These are phyloP conservation scores for Pipistrellus pipistrellus DNA, from an alignment of 2,797 vertebrate species.

Conservation along the genomic window DNA sequence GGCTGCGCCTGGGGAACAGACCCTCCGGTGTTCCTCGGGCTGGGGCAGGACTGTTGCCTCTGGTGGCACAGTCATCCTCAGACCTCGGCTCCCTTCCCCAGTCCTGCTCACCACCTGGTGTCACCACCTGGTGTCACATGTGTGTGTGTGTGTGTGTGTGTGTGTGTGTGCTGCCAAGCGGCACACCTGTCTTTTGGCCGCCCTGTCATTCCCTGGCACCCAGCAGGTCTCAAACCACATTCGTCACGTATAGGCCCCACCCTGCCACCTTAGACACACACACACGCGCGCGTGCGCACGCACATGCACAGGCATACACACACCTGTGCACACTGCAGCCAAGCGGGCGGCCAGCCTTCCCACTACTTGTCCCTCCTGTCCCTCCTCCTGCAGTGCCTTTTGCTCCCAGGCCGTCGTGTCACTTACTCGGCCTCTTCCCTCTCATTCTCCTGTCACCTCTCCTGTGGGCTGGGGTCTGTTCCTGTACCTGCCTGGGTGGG, in stretches of 20 bases:
- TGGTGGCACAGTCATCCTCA: constrained; percentile 65
- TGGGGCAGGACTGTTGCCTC: constrained; percentile 74
- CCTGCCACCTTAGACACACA: background rate
- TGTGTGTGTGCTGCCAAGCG: background rate
- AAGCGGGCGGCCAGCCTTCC: background rate
- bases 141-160: too few species aligned
- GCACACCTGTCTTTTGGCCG: background rate
- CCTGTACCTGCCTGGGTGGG: background rate
- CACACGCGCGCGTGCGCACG: too few species aligned
- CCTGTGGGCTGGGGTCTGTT: background rate
- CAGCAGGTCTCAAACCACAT: background rate
- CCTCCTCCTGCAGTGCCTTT: background rate
- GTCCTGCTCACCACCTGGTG: background rate
- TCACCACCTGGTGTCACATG: background rate
- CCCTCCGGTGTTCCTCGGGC: constrained; percentile 80
- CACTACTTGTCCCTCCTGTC: background rate
- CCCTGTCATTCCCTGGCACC: background rate
- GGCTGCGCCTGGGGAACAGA: constrained; percentile 70
- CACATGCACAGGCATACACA: background rate
- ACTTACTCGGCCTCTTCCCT: background rate
- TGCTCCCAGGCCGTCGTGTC: background rate
- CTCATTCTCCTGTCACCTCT: background rate
- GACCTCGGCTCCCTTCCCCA: constrained; percentile 66
- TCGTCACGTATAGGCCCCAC: background rate
- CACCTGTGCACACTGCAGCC: background rate